Percentiles rank a stretch among this genome's conserved stretches.
These are phyloP conservation scores for Dilophus febrilis DNA, from an alignment of 2,888 invertebrate genomes.

Conservation along the genomic window DNA sequence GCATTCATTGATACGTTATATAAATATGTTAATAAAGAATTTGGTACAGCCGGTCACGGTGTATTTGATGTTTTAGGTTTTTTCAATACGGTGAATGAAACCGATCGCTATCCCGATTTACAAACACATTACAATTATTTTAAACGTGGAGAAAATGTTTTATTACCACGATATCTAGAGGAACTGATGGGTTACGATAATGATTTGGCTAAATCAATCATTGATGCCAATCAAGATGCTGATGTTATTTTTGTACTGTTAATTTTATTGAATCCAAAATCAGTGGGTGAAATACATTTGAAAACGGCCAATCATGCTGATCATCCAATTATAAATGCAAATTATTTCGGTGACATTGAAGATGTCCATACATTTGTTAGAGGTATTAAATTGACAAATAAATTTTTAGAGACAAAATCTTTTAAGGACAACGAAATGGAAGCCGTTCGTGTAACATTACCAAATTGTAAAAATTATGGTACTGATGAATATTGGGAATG, in stretches of 20 bases:
- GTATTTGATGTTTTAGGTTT: conserved; percentile 36
- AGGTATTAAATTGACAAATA: conserved; percentile 26
- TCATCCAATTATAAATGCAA: conserved; percentile 5
- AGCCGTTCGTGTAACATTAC: conserved; percentile 50
- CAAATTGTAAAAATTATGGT: conserved; percentile 44
- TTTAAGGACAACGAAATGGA: conserved; percentile 23
- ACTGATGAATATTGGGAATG: conserved; percentile 70
- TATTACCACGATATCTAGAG: not conserved
- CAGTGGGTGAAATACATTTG: conserved; percentile 1
- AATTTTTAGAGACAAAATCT: conserved; percentile 26
- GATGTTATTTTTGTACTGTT: conserved; percentile 17
- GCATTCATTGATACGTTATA: not conserved
- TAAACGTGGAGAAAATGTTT: not conserved
- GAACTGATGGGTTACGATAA: conserved; percentile 23
- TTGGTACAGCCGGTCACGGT: conserved; percentile 1
- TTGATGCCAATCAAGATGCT: conserved; percentile 21
- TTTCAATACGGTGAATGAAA: conserved; percentile 33
- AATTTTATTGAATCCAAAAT: conserved; percentile 4
- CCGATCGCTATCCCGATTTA: conserved; percentile 38
- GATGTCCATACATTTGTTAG: conserved; percentile 34
- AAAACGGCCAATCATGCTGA: conserved; percentile 3
- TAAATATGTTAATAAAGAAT: not conserved
- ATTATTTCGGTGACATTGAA: conserved; percentile 15
- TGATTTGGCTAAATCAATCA: conserved; percentile 21
- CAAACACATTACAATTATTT: conserved; percentile 26